These are phyloP conservation scores for Callocephalon fimbriatum DNA, from an alignment of 2,113 vertebrate species.

Conservation along the genomic window DNA sequence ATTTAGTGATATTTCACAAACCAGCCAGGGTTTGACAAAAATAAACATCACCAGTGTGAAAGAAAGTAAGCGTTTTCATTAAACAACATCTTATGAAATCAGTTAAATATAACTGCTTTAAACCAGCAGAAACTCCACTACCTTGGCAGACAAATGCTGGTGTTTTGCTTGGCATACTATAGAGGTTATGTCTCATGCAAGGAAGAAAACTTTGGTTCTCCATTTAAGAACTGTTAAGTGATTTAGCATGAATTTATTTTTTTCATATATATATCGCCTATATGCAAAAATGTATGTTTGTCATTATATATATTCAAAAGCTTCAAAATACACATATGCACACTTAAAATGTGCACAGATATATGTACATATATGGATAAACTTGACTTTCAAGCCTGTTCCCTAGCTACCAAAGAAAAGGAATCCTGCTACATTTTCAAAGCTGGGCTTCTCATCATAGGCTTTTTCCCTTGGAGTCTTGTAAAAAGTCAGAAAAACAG, in stretches of 20 bases:
- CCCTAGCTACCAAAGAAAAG: background rate
- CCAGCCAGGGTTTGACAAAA: constrained; percentile 35
- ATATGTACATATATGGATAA: background rate
- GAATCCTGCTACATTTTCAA: background rate
- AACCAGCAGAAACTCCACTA: background rate
- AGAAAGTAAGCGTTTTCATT: constrained; percentile 50
- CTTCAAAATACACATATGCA: background rate
- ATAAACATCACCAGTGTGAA: constrained; percentile 47
- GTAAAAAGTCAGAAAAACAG: background rate
- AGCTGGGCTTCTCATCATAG: background rate
- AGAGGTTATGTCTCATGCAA: background rate
- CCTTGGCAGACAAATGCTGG: background rate
- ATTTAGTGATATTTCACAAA: constrained; percentile 70
- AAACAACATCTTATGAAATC: constrained; percentile 47
- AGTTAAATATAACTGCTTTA: constrained; percentile 39
- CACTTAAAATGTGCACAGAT: background rate
- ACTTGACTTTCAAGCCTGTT: background rate
- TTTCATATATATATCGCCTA: background rate
- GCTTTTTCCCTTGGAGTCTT: background rate
- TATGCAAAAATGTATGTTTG: background rate
- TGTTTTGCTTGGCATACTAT: background rate
- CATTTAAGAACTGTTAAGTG: background rate
- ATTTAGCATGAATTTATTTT: background rate
- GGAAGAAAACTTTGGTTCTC: background rate
- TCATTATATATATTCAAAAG: background rate